A percentile compares a stretch with the other conserved stretches of the same genome.
Evolutionary conservation across 2,888 invertebrate species (phyloP).

Genomic region (Galerucella nymphaeae): DNA sequence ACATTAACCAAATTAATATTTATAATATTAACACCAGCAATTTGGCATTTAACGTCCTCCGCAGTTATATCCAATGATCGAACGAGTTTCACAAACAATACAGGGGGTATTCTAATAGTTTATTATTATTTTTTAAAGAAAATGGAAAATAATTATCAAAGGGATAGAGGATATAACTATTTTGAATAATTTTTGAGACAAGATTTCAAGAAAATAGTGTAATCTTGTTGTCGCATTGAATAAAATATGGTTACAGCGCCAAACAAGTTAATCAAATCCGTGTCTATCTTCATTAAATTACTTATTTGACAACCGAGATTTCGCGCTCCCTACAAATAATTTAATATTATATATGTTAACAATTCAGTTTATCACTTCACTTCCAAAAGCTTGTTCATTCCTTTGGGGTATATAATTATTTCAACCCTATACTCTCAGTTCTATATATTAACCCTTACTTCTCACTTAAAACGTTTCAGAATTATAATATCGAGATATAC

Average conservation of each 20-base stretch:
- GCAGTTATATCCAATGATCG: background rate
- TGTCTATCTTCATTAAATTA: constrained; percentile 50
- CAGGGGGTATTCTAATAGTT: too few species aligned
- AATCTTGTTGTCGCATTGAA: constrained; percentile 17
- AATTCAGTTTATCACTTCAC: constrained; percentile 37
- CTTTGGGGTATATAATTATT: constrained; percentile 21
- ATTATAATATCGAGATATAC: background rate
- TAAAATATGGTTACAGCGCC: too few species aligned
- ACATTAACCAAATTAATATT: constrained; percentile 33
- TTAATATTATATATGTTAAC: constrained; percentile 47
- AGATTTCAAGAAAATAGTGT: too few species aligned
- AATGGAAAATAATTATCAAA: too few species aligned
- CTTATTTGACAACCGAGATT: constrained; percentile 45
- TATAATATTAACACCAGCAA: constrained; percentile 27
- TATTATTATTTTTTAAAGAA: too few species aligned
- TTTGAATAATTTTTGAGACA: too few species aligned
- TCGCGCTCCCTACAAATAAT: constrained; percentile 42
- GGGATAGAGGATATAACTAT: too few species aligned
- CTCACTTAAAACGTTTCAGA: background rate
- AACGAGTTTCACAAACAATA: background rate
- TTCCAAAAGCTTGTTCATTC: background rate
- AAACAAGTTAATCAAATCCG: too few species aligned
- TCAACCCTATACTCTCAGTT: background rate
- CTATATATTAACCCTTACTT: background rate
- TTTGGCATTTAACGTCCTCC: background rate